phyloP scores from a whole-genome alignment of 30 jellyfish, hydroid and myxozoan genomes.

The Hydractinia symbiolongicarpus region DNA sequence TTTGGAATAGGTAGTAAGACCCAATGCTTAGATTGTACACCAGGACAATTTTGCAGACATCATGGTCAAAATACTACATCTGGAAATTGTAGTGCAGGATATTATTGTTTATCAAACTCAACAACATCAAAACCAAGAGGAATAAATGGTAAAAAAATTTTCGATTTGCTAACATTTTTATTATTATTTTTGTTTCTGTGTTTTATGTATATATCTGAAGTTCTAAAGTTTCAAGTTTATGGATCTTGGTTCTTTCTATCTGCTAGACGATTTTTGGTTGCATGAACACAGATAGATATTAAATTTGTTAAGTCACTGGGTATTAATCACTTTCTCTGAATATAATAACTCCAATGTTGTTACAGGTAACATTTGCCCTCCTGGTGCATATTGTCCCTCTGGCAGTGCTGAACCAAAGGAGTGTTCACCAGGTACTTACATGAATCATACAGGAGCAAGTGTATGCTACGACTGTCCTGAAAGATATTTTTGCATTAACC shows the following conservation, averaged over 20 bases:
- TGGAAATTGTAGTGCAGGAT: slow-evolving; percentile 88
- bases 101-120: slow-evolving; percentile 65
- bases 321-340: too few relatives aligned
- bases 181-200: background rate
- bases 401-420: slow-evolving; percentile 86
- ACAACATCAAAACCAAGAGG: slow-evolving; percentile 61
- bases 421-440: slow-evolving; percentile 74
- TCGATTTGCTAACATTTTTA: background rate
- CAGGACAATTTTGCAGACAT: slow-evolving; percentile 76
- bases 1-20: slow-evolving; percentile 56
- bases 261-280: background rate
- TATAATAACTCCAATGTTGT: background rate
- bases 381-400: slow-evolving; percentile 75
- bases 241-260: background rate
- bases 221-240: background rate
- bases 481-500: slow-evolving; percentile 60
- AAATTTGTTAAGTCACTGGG: too few relatives aligned
- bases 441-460: slow-evolving; percentile 82
- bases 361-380: slow-evolving; percentile 1
- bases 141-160: slow-evolving; percentile 37
- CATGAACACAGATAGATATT: background rate
- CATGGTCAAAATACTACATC: slow-evolving; percentile 67
- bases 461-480: slow-evolving; percentile 75
- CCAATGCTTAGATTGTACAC: slow-evolving; percentile 71
- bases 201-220: background rate